Percentiles rank a stretch among this genome's conserved stretches.
These are phyloP conservation scores for Acomys russatus DNA, from an alignment of 2,797 vertebrate species.

Conservation along the genomic window DNA sequence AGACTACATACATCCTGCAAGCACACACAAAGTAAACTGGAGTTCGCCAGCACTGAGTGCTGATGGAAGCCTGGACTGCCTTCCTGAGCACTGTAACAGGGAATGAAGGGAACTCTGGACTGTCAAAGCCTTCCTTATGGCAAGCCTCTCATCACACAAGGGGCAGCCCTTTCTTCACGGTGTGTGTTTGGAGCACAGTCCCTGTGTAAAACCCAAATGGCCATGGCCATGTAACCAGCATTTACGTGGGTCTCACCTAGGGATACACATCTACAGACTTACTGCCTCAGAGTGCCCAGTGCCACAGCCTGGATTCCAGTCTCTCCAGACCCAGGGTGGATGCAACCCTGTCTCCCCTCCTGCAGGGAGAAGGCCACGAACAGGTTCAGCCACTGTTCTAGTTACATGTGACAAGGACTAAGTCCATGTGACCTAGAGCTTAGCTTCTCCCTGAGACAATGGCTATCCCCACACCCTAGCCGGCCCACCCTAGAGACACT, in stretches of 20 bases:
- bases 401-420: neutral
- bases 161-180: rapidly evolving
- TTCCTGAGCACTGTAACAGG: neutral
- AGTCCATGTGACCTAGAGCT: neutral
- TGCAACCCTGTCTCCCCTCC: neutral
- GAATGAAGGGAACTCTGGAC: neutral
- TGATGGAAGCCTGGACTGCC: neutral
- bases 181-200: neutral
- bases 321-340: too few relatives aligned
- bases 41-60: neutral
- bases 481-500: neutral
- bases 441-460: neutral
- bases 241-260: neutral
- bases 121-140: neutral
- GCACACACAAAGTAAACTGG: neutral
- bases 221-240: neutral
- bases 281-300: neutral
- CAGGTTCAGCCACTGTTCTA: neutral
- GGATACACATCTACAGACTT: neutral
- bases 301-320: neutral
- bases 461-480: too few relatives aligned
- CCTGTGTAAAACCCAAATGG: neutral
- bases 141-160: rapidly evolving
- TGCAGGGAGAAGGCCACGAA: neutral
- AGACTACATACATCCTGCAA: neutral